Conservation (phyloP, 1,140 invertebrate species). For the Tachypleus tridentatus region DNA sequence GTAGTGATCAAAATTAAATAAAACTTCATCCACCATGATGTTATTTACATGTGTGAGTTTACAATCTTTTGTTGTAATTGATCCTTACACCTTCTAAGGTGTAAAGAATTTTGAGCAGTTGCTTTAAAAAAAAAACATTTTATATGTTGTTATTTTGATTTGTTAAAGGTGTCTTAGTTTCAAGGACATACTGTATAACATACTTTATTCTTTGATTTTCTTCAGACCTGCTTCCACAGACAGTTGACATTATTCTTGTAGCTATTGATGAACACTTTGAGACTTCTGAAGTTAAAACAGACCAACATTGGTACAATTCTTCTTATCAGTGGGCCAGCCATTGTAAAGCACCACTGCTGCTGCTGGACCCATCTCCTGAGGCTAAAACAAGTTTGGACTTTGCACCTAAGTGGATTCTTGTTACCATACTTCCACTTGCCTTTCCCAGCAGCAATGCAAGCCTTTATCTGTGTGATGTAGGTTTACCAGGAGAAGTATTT, state of each 20-base stretch:
- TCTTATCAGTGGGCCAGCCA: slow-evolving; percentile 50
- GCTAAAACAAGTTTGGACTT: slow-evolving; percentile 43
- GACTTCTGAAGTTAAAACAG: neutral
- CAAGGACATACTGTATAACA: too few relatives aligned
- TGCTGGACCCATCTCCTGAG: slow-evolving; percentile 63
- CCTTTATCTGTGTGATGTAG: slow-evolving; percentile 74
- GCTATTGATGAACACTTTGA: slow-evolving; percentile 44
- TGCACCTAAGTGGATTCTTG: slow-evolving; percentile 56
- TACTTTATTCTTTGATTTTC: too few relatives aligned
- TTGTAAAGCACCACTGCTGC: slow-evolving; percentile 61
- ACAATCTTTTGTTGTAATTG: too few relatives aligned
- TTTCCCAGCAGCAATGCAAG: slow-evolving; percentile 56
- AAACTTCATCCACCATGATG: too few relatives aligned
- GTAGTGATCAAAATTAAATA: too few relatives aligned
- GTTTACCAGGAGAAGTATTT: slow-evolving; percentile 63
- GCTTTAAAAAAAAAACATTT: too few relatives aligned
- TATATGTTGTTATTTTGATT: too few relatives aligned
- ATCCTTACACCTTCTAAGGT: too few relatives aligned
- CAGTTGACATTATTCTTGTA: slow-evolving; percentile 55
- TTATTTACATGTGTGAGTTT: too few relatives aligned
- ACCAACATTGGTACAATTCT: slow-evolving; percentile 33
- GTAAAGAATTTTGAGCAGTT: too few relatives aligned
- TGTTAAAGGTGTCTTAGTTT: too few relatives aligned
- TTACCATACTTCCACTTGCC: slow-evolving; percentile 59
- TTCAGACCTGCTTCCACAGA: slow-evolving; percentile 41